Percentiles rank a stretch among this genome's conserved stretches.
phyloP scores from a whole-genome alignment of 2,113 vertebrate species.

The Chionis minor region DNA sequence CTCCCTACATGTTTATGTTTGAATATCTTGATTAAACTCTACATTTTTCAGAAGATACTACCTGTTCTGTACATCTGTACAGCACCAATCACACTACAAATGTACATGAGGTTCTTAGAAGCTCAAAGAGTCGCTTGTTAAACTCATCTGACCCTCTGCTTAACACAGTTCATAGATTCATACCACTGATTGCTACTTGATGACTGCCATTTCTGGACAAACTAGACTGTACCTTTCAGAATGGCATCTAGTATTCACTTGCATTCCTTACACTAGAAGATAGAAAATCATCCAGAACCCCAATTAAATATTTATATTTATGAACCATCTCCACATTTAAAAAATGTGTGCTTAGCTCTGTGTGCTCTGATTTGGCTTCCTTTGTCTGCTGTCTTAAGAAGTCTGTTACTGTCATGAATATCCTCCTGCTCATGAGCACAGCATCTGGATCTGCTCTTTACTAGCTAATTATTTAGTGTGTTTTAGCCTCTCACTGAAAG shows the following conservation, averaged over 20 bases:
- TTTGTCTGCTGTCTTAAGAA: neutral
- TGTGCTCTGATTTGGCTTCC: neutral
- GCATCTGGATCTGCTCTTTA: neutral
- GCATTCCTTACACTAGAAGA: neutral
- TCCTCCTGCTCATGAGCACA: neutral
- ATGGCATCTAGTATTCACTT: neutral
- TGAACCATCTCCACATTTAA: neutral
- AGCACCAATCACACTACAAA: neutral
- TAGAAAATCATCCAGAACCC: neutral
- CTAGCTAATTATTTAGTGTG: neutral
- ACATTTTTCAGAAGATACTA: neutral
- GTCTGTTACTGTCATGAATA: neutral
- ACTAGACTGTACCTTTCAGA: neutral
- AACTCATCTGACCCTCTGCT: neutral
- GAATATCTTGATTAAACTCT: neutral
- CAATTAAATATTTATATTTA: neutral
- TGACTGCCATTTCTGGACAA: neutral
- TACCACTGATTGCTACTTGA: neutral
- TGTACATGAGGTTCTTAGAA: neutral
- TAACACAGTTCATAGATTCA: neutral
- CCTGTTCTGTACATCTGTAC: neutral
- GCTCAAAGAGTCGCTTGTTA: neutral
- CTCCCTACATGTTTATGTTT: neutral
- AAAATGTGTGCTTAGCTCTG: neutral
- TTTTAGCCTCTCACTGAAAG: neutral